phyloP scores from a whole-genome alignment of 2,888 invertebrate genomes.

The Troides aeacus region DNA sequence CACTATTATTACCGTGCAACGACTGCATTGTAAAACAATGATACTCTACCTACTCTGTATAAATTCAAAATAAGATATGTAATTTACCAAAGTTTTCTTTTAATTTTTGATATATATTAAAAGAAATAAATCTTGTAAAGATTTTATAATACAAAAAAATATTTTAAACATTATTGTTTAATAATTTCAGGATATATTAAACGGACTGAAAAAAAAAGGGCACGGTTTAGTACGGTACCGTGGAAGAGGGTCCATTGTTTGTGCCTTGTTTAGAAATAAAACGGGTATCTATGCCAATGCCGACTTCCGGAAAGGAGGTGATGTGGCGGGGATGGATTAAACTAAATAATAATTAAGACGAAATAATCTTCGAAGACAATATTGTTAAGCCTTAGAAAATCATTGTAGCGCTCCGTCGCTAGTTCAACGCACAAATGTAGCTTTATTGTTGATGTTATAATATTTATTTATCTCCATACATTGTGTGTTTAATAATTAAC shows the following conservation, averaged over 20 bases:
- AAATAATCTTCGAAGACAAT: too few relatives aligned
- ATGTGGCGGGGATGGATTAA: slow-evolving; percentile 84
- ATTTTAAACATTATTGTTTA: background rate
- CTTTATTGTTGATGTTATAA: slow-evolving; percentile 3
- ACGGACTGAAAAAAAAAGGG: slow-evolving; percentile 83
- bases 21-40: too few relatives aligned
- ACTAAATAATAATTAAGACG: slow-evolving; percentile 4
- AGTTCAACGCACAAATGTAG: background rate
- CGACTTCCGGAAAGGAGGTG: slow-evolving; percentile 90
- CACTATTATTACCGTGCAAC: too few relatives aligned
- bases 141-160: too few relatives aligned
- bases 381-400: too few relatives aligned
- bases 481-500: too few relatives aligned
- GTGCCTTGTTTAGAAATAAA: slow-evolving; percentile 82
- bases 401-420: too few relatives aligned
- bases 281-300: slow-evolving; percentile 87
- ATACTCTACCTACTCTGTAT: too few relatives aligned
- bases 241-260: slow-evolving; percentile 85
- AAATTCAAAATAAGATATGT: too few relatives aligned
- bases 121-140: too few relatives aligned
- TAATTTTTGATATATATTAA: too few relatives aligned
- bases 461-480: slow-evolving; percentile 2
- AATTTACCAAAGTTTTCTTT: too few relatives aligned
- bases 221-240: slow-evolving; percentile 83
- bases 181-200: slow-evolving; percentile 76